Evolutionary conservation across 2,797 vertebrate genomes (phyloP).

Genomic region (Podargus strigoides): DNA sequence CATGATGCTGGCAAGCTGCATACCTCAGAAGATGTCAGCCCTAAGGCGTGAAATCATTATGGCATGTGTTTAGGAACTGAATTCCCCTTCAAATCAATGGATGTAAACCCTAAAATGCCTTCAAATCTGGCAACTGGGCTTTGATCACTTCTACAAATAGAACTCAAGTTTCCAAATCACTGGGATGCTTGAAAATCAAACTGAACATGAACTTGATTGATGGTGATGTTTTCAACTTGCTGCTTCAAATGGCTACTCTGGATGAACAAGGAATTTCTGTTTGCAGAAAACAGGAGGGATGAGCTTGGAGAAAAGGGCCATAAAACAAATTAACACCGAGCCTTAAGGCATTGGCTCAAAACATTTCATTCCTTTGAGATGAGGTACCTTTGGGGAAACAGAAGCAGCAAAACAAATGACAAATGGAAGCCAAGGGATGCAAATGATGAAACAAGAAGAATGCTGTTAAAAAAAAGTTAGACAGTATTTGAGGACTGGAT

Average conservation of each 20-base stretch:
- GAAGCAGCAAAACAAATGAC: conserved; percentile 67
- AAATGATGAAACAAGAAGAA: conserved; percentile 44
- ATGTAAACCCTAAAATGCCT: not conserved
- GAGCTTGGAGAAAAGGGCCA: not conserved
- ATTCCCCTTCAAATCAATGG: not conserved
- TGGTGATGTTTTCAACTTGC: not conserved
- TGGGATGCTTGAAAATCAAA: not conserved
- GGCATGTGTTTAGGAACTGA: not conserved
- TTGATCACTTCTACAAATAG: not conserved
- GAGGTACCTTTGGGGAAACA: conserved; percentile 28
- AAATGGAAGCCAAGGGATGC: conserved; percentile 41
- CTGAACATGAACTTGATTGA: not conserved
- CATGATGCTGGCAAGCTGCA: not conserved
- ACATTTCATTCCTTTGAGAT: conserved; percentile 63
- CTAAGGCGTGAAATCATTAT: not conserved
- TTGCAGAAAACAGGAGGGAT: not conserved
- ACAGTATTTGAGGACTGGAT: not conserved
- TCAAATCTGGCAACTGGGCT: not conserved
- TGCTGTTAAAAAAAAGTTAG: not conserved
- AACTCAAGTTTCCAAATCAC: not conserved
- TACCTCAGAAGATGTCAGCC: not conserved
- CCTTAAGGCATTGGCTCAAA: conserved; percentile 29
- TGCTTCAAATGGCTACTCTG: not conserved
- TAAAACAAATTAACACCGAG: conserved; percentile 11
- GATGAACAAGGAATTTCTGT: not conserved